Base-by-base conservation (phyloP, 2,888 invertebrate genomes). In the Tenthredo mesomela region DNA sequence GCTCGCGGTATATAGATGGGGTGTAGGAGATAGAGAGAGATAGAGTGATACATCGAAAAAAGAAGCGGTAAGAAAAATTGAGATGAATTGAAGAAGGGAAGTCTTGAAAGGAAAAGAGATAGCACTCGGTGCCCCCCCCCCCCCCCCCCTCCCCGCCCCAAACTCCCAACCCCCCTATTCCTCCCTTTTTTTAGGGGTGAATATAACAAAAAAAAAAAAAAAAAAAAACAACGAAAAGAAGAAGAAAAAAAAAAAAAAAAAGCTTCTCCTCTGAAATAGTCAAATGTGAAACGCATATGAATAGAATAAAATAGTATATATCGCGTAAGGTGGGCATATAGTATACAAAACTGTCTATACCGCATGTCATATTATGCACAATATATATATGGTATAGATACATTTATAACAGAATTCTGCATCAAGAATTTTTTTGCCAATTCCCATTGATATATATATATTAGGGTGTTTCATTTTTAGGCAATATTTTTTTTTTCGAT, bases 61-160 rank as follows among this genome's bases (percentile, higher is more conserved):
- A 93, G 90, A 89, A 88, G 89, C 82, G 82, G 67, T 61, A 67
- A 90, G 91, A 91, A 91, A 92, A 92, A 92, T 91, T 89, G 90
- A 90, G 90, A 91, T 89, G 91, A 90, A 91, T 91, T 90, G 90
- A 87, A 84, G 84, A 86, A 86, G 88, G 88, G 88, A 86, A 73
- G 67, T 29, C 67, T 65, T 54, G 84, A 84, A 67, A 73, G 71
- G 84, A 80, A 75, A 61, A 86, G 77, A 54, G 78, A 85, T 47
- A 85, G 86, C 85, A 86, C 85, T 85, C 85, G 67, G 73, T 58
- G 54, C 40, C 29, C 75, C 84, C 71, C 75, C 82, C 65, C 82
- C 85, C 75, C 82, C 73, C 67, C 47, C 65, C 84, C 77, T 78
- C 84, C 77, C 82, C 1, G 2, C 29, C 29, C 29, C 29, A 1